Evolutionary conservation across 2,888 invertebrate species (phyloP), one percentile per base, ranked within the genome.

Genomic region (Microctonus hyperodae): DNA sequence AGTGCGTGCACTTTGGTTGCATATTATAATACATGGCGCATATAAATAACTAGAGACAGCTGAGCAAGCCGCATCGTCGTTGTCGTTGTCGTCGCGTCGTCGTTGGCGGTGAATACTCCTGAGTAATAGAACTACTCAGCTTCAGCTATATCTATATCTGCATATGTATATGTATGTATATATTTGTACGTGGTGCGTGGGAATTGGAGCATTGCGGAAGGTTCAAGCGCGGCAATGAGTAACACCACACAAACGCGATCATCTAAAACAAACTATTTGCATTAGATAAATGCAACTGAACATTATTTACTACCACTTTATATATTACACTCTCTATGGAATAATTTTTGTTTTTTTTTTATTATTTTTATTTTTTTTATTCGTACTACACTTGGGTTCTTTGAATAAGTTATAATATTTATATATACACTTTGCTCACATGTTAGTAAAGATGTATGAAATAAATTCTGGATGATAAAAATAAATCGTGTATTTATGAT

Each of bases 121-220:
- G 31, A 28, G 58, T 44, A 44, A 59, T 40, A 51, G 20, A 51
- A 28, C n/a, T 51, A 13, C 25, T 25, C 25, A 25, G 13, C 23
- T 50, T 23, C 22, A n/a, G n/a, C n/a, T n/a, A n/a, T n/a, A n/a
- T n/a, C n/a, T n/a, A n/a, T n/a, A n/a, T n/a, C n/a, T n/a, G n/a
- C n/a, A n/a, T n/a, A n/a, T n/a, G n/a, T n/a, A n/a, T n/a, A n/a
- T n/a, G n/a, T n/a, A n/a, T n/a, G n/a, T n/a, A n/a, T n/a, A n/a
- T n/a, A 1, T 22, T 20, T 65, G 53, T 55, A 33, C 70, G 59
- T 71, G 74, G 64, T 72, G 78, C 81, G 79, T 81, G 81, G 81
- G 81, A 81, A 81, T 76, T 81, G 76, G 81, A 81, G 76, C 81
- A 79, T 74, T 79, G 44, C 9, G 16, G 44, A 5, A 16, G 16